These are phyloP conservation scores for Aphelenchoides avenae DNA, from an alignment of 1,140 invertebrate species.

Conservation along the genomic window DNA sequence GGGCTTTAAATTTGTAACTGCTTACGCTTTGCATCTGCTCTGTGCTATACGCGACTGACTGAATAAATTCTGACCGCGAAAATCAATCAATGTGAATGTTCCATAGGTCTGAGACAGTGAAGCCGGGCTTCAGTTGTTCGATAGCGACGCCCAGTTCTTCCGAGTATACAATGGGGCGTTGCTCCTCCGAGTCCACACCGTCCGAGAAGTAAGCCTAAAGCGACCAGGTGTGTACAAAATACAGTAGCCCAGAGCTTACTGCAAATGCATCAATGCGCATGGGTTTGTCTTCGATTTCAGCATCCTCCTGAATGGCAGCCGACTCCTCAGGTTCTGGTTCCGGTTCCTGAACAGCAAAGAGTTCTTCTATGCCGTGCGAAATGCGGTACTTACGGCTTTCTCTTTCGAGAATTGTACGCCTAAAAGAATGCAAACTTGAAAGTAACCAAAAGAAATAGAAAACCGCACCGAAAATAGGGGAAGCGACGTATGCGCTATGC, in stretches of 20 bases:
- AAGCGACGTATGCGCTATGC: conserved; percentile 74
- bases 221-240: conserved; percentile 65
- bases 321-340: conserved; percentile 53
- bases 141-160: conserved; percentile 55
- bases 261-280: conserved; percentile 57
- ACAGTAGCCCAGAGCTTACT: no score
- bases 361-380: not conserved
- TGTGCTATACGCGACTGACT: no score
- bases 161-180: conserved; percentile 68
- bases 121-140: conserved; percentile 52
- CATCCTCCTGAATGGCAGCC: conserved; percentile 21
- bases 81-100: conserved; percentile 51
- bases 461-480: conserved; percentile 89
- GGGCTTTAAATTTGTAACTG: no score
- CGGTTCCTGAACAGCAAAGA: conserved; percentile 39
- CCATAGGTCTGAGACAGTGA: conserved; percentile 54
- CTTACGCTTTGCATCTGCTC: no score
- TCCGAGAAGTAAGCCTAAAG: conserved; percentile 68
- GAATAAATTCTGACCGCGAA: no score
- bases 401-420: conserved; percentile 69
- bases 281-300: conserved; percentile 43
- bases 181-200: conserved; percentile 70
- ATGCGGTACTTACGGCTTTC: not conserved
- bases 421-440: no score
- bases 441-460: no score